Evolutionary conservation across 92 coral and sea anemone genomes (phyloP).

Genomic region (Actinostola sp.): DNA sequence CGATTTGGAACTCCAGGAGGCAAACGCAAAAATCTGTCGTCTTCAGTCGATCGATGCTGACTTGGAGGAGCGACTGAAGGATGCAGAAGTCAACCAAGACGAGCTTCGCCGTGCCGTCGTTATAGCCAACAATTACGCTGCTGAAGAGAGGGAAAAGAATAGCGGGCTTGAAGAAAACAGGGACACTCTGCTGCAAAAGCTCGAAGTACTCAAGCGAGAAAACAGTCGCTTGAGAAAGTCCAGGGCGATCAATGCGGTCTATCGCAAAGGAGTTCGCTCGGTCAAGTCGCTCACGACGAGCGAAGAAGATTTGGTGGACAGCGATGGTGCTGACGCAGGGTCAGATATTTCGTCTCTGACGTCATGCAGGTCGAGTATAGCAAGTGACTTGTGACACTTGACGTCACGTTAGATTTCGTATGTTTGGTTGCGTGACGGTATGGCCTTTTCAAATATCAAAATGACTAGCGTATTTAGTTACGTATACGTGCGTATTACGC

Average conservation of each 20-base stretch:
- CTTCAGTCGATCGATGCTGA: conserved; percentile 75
- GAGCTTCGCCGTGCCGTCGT: conserved; percentile 83
- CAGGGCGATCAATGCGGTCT: conserved; percentile 21
- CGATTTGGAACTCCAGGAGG: conserved; percentile 76
- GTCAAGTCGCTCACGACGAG: conserved; percentile 38
- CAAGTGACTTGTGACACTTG: conserved; percentile 45
- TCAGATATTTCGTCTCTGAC: conserved; percentile 61
- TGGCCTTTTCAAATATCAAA: background rate
- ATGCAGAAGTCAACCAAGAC: conserved; percentile 62
- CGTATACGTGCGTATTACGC: too few species aligned
- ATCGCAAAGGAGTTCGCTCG: conserved; percentile 37
- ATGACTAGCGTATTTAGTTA: background rate
- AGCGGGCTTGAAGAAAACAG: conserved; percentile 53
- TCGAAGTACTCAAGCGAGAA: conserved; percentile 33
- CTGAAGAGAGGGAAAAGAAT: conserved; percentile 75
- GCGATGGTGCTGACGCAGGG: conserved; percentile 58
- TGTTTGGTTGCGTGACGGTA: background rate
- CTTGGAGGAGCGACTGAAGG: conserved; percentile 76
- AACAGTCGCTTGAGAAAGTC: conserved; percentile 27
- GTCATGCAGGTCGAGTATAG: conserved; percentile 70
- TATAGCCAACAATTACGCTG: conserved; percentile 78
- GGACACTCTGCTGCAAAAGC: conserved; percentile 41
- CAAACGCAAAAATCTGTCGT: conserved; percentile 77
- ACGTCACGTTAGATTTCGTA: background rate
- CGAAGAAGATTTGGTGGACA: conserved; percentile 50